phyloP scores from a whole-genome alignment of 2,113 vertebrate genomes.

The Ammospiza caudacuta region DNA sequence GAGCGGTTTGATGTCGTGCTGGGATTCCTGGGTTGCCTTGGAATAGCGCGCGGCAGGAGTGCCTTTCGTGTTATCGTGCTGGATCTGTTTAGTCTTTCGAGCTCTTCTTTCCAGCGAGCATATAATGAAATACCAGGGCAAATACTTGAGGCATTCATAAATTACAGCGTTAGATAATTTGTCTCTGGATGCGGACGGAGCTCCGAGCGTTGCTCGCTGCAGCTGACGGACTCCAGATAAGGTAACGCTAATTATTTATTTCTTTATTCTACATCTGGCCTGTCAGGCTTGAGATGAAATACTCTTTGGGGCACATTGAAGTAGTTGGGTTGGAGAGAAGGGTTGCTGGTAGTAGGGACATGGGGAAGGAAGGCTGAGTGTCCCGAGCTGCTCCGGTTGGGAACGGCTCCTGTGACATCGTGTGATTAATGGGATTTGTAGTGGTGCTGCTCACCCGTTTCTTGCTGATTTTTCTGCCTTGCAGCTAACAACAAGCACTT shows the following conservation, averaged over 20 bases:
- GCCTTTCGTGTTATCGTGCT: slow-evolving; percentile 1
- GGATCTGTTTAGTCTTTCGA: slow-evolving; percentile 33
- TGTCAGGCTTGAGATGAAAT: neutral
- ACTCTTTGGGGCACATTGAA: neutral
- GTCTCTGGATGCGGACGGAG: neutral
- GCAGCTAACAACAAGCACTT: neutral
- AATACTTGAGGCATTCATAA: neutral
- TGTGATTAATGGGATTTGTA: neutral
- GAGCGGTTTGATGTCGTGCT: neutral
- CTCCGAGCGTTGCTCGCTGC: neutral
- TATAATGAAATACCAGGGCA: slow-evolving; percentile 23
- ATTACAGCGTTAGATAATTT: neutral
- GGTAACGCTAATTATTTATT: slow-evolving; percentile 10
- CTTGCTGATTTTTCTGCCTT: neutral
- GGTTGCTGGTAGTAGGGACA: neutral
- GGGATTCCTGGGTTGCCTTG: neutral
- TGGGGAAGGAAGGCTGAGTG: accelerated
- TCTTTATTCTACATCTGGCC: slow-evolving; percentile 21
- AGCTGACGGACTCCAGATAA: slow-evolving; percentile 41
- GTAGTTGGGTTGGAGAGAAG: neutral
- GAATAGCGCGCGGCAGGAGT: neutral
- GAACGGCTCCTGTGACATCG: neutral
- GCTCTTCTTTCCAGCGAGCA: neutral
- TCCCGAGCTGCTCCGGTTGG: accelerated
- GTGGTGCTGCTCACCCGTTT: neutral